phyloP scores from a whole-genome alignment of 2,113 vertebrate species.

The Hydrolagus affinis region DNA sequence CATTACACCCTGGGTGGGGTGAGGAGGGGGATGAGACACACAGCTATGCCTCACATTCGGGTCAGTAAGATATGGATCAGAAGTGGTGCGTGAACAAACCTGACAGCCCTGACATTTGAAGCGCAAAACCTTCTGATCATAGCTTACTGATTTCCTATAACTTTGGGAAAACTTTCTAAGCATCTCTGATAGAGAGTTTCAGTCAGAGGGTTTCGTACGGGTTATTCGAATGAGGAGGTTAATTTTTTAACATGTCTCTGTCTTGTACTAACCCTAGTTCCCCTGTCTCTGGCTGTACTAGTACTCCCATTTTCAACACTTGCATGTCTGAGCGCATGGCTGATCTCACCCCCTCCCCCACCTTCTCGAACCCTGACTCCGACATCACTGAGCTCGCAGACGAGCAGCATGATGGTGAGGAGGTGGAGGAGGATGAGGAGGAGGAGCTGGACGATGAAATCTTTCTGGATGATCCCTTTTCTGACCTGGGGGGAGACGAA shows the following conservation, averaged over 20 bases:
- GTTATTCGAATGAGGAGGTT: conserved; percentile 19
- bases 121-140: background rate
- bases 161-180: background rate
- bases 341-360: conserved; percentile 94
- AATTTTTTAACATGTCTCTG: conserved; percentile 40
- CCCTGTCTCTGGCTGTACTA: conserved; percentile 89
- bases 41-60: background rate
- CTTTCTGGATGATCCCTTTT: conserved; percentile 83
- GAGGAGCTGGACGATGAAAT: conserved; percentile 74
- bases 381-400: conserved; percentile 91
- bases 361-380: conserved; percentile 88
- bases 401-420: conserved; percentile 77
- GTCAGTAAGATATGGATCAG: conserved; percentile 11
- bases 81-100: background rate
- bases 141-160: conserved; percentile 17
- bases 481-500: conserved; percentile 62
- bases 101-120: background rate
- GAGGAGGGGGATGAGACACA: too few relatives aligned
- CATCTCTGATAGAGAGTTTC: background rate
- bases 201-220: conserved; percentile 13
- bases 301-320: conserved; percentile 96
- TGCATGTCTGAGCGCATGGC: conserved; percentile 98
- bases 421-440: conserved; percentile 73
- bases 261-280: conserved; percentile 83
- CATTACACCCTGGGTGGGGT: background rate